A percentile compares a stretch with the other conserved stretches of the same genome.
These are phyloP conservation scores for Chloroceryle inda DNA, from an alignment of 2,797 vertebrate species.

Conservation along the genomic window DNA sequence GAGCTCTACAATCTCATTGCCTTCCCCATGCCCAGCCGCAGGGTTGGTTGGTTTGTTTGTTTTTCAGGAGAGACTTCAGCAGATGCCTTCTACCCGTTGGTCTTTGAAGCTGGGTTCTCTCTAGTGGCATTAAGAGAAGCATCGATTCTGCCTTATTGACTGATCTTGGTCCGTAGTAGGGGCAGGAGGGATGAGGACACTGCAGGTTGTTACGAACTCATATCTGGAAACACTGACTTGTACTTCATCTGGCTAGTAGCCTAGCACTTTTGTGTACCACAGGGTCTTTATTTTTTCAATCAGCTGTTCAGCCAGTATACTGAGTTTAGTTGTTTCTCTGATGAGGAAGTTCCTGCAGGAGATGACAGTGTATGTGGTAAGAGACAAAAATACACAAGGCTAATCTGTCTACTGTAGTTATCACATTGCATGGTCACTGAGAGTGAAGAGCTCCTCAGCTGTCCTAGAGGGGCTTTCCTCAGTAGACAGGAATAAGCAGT, in stretches of 20 bases:
- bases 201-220: neutral
- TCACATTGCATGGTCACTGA: neutral
- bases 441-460: neutral
- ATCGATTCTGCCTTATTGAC: slow-evolving; percentile 28
- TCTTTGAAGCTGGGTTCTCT: slow-evolving; percentile 36
- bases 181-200: neutral
- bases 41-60: no score
- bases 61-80: neutral
- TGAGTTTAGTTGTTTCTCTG: slow-evolving; percentile 52
- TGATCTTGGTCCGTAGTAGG: slow-evolving; percentile 10
- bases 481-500: neutral
- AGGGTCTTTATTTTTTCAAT: slow-evolving; percentile 39
- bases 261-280: slow-evolving; percentile 1
- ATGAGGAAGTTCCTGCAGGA: slow-evolving; percentile 60
- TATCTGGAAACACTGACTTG: neutral
- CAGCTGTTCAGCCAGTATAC: slow-evolving; percentile 38
- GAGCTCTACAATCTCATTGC: slow-evolving; percentile 27
- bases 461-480: neutral
- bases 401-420: neutral
- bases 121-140: slow-evolving; percentile 24
- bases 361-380: neutral
- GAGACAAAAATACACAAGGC: neutral
- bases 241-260: slow-evolving; percentile 40
- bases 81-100: slow-evolving; percentile 16
- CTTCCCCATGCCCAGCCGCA: neutral